Evolutionary conservation across 2,113 vertebrate genomes (phyloP), one percentile per base, ranked within the genome.

Genomic region (Eulacestoma nigropectus): DNA sequence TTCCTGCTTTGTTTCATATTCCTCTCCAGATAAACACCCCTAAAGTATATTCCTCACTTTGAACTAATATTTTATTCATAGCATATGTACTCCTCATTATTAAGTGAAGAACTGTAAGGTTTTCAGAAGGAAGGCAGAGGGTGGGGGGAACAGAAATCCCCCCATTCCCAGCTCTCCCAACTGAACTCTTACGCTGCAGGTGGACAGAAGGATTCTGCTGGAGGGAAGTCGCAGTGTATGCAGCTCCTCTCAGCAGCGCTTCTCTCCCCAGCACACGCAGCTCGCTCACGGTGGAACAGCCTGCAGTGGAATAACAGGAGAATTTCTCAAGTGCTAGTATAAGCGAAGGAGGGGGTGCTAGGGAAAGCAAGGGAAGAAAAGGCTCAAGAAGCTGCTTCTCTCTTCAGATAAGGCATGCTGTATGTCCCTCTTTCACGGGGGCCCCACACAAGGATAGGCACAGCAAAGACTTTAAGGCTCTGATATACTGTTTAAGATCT

Each of bases 1-100:
- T 30, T 95, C 83, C 87, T 88, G 91, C 63, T 94, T 60, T 87
- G 74, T 91, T 73, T 94, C 90, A 93, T n/a, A 65, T 50, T 96
- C 78, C 76, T 95, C 63, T 85, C 90, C 15, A 8, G 62, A 84
- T 62, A 85, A 92, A 82, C 63, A 89, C 29, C 44, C 64, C 78
- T 89, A 68, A 95, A 97, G 90, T 89, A 42, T 17, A 63, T 60
- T 89, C 77, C 63, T 37, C 17, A 4, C 89, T 95, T 64, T 14
- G 39, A 13, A 76, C 67, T 91, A 70, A 16, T 74, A 56, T 90
- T 89, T 90, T 56, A 75, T 91, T 87, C 91, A 57, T 1, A 4
- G 80, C 65, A 69, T 6, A 30, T 7, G 18, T 20, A 56, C 23
- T 77, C 73, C 72, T 65, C 79, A 65, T 49, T 22, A 56, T 44